phyloP scores from a whole-genome alignment of 2,113 vertebrate genomes.

The Callipepla squamata region DNA sequence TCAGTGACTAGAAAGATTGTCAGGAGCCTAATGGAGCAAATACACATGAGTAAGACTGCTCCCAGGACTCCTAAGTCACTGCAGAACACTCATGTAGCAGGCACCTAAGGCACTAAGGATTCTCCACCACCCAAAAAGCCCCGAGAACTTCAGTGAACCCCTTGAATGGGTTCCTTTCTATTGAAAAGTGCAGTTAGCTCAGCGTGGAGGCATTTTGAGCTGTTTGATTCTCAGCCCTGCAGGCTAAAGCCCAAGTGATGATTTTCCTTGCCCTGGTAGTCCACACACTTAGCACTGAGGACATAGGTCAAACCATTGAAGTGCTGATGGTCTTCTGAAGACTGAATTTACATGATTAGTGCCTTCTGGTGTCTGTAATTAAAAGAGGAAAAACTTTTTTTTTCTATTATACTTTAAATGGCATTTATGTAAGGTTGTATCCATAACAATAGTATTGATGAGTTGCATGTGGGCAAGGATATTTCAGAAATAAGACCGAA shows the following conservation, averaged over 20 bases:
- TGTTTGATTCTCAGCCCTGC: not conserved
- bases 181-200: not conserved
- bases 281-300: not conserved
- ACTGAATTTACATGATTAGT: not conserved
- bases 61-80: not conserved
- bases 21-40: accelerated
- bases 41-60: accelerated
- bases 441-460: not conserved
- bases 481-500: not conserved
- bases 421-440: not conserved
- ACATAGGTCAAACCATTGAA: not conserved
- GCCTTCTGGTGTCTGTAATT: not conserved
- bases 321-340: not conserved
- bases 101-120: not conserved
- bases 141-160: not conserved
- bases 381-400: not conserved
- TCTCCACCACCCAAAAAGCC: not conserved
- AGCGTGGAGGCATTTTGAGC: not conserved
- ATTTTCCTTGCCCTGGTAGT: not conserved
- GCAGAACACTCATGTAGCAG: not conserved
- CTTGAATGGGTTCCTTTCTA: not conserved
- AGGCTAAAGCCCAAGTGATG: not conserved
- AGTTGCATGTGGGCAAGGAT: not conserved
- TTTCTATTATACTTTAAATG: not conserved
- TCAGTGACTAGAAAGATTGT: not conserved